phyloP scores from a whole-genome alignment of 2,113 vertebrate genomes.

The Elanoides forficatus region DNA sequence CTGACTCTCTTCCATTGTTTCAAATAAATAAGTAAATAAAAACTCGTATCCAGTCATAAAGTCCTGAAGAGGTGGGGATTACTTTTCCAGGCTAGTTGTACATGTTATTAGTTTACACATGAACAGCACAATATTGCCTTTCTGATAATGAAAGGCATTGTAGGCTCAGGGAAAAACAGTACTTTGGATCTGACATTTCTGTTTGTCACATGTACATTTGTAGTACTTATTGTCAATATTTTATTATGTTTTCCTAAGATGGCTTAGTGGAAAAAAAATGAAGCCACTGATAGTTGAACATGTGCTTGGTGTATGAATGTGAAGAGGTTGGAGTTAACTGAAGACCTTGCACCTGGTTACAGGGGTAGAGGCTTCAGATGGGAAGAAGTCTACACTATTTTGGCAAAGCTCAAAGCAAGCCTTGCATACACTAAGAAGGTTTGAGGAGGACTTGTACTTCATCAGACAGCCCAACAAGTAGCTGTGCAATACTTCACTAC shows the following conservation, averaged over 20 bases:
- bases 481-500: background rate
- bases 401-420: background rate
- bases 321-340: background rate
- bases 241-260: background rate
- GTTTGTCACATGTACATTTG: background rate
- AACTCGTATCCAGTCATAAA: background rate
- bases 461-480: background rate
- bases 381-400: background rate
- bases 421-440: background rate
- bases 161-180: background rate
- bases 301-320: background rate
- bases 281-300: background rate
- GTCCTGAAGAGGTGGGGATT: background rate
- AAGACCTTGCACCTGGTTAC: background rate
- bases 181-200: background rate
- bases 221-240: background rate
- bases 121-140: background rate
- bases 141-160: background rate
- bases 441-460: background rate
- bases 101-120: background rate
- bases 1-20: background rate
- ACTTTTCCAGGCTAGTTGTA: background rate
- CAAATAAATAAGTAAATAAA: background rate
- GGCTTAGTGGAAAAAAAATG: background rate
- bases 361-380: background rate